These are phyloP conservation scores for Rhinoraja longicauda DNA, from an alignment of 2,797 vertebrate species.

Conservation along the genomic window DNA sequence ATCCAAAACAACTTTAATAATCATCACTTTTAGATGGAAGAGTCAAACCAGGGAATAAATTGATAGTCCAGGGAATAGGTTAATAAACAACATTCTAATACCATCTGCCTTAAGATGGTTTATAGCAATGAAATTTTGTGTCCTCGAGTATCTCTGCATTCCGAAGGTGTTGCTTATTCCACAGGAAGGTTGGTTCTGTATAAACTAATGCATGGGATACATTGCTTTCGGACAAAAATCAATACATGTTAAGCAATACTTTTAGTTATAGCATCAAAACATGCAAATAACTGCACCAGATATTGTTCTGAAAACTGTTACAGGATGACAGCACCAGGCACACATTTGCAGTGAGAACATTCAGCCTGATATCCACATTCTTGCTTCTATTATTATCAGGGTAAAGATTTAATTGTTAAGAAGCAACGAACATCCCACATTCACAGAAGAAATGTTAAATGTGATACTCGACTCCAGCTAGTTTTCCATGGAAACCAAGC, in stretches of 20 bases:
- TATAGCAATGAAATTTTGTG: neutral
- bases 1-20: conserved; percentile 20
- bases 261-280: neutral
- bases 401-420: neutral
- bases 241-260: neutral
- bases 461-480: neutral
- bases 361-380: neutral
- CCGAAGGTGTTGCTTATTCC: neutral
- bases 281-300: neutral
- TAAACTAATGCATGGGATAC: neutral
- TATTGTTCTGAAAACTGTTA: no score
- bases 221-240: neutral
- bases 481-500: neutral
- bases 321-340: neutral
- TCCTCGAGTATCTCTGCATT: no score
- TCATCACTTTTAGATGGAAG: conserved; percentile 21
- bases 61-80: conserved; percentile 16
- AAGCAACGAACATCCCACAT: neutral
- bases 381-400: neutral
- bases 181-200: neutral
- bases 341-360: neutral
- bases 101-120: neutral
- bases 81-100: conserved; percentile 7
- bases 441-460: neutral
- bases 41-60: conserved; percentile 22